Evolutionary conservation across 1,140 invertebrate genomes (phyloP).

Genomic region (Meloidogyne hapla): DNA sequence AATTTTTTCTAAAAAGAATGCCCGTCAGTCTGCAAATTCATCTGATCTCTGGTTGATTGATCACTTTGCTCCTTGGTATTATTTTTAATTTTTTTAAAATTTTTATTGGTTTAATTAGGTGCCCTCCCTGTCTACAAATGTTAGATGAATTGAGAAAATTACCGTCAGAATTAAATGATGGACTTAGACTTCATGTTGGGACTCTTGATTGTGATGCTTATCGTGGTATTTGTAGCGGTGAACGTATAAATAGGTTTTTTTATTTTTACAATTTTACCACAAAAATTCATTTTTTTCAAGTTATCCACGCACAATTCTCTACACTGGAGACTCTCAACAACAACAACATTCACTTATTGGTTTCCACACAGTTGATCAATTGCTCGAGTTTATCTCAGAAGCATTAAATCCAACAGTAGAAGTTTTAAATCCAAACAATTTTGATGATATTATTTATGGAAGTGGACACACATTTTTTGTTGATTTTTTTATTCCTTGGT

Average conservation of each 20-base stretch:
- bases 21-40: neutral
- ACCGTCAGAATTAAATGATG: constrained; percentile 65
- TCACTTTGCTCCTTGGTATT: constrained; percentile 78
- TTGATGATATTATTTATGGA: constrained; percentile 68
- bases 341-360: constrained; percentile 69
- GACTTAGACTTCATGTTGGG: constrained; percentile 69
- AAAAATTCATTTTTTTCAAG: constrained; percentile 66
- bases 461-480: constrained; percentile 70
- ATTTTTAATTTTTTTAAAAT: too few relatives aligned
- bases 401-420: constrained; percentile 69
- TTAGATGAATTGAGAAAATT: constrained; percentile 75
- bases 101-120: too few relatives aligned
- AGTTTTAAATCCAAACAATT: constrained; percentile 68
- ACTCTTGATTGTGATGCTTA: constrained; percentile 69
- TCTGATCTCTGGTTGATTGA: constrained; percentile 73
- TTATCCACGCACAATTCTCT: constrained; percentile 76
- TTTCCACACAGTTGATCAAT: constrained; percentile 69
- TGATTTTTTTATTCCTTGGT: constrained; percentile 71
- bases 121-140: constrained; percentile 77
- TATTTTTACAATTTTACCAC: too few relatives aligned
- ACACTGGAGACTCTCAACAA: constrained; percentile 64
- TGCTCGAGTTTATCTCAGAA: constrained; percentile 74
- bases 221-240: constrained; percentile 64
- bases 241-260: constrained; percentile 49
- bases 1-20: constrained; percentile 66